Base-by-base conservation (phyloP, 1,140 invertebrate species). In the Charaxes varanes region DNA sequence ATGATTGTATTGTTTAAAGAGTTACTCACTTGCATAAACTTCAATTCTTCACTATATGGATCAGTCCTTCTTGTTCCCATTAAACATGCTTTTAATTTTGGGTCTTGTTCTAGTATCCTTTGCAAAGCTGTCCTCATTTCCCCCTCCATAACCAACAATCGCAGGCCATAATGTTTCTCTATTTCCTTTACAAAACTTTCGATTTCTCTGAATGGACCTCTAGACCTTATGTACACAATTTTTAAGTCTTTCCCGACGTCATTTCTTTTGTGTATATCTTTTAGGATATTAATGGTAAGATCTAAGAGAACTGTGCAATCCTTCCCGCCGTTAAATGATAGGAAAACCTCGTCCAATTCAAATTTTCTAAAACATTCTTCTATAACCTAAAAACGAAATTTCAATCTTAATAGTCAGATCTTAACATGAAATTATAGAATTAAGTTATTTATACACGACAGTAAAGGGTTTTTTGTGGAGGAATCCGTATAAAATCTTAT, bases 261-360 rank as follows among this genome's bases (percentile, higher is more conserved):
- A 26, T 60, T 35, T 24, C 45, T 34, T 61, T 71, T 56, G 76
- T 76, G 85, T 32, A 86, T 87, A 41, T 87, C 86, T 53, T 87
- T 84, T 18, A 91, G 70, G 11, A 94, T 76, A 4, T 89, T 86
- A 55, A 91, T 79, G 13, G 88, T 85, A 14, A 98, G 71, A 79
- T 98, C 93, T 34, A 98, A 82, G 8, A 98, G 84, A 1, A 92
- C 94, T 1, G 95, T 97, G 69, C 97, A 99, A 84, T 99, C 97
- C 85, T 99, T 99, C 4, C 97, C 97, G 14, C 97, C 97, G 81
- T 99, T 99, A 64, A 98, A 99, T 37, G 94, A 93, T 17, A 99
- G 63, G 64, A 95, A 95, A 26, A 96, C 72, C 76, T 95, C 90
- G 47, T 92, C 86, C 11, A 88, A 45, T 19, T 86, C 77, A 60